Evolutionary conservation across 2,888 invertebrate species (phyloP), one percentile per base, ranked within the genome.

Genomic region (Baccha elongata): DNA sequence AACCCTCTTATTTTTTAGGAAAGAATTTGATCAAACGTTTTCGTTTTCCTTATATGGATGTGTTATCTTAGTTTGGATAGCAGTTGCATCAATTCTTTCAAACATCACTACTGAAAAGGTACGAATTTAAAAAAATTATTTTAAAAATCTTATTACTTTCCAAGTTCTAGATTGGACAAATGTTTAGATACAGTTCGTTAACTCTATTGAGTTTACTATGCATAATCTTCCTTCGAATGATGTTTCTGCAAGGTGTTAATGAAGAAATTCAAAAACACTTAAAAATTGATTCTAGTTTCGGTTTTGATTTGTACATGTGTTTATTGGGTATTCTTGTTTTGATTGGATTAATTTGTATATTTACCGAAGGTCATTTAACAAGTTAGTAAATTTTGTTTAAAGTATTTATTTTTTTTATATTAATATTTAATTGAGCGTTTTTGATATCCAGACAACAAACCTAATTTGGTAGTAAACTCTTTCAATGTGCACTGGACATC

Each of bases 301-400:
- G 2, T 0, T 21, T 10, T 17, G 10, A 37, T 1, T 13, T 37
- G 26, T 1, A 53, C 3, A 23, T 23, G 13, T 85, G 84, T 2
- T 8, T 73, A 2, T 2, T 74, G 0, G 68, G 86, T 0, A 58
- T 88, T 0, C 85, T 87, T 6, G 55, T 88, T 1, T 42, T 87
- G 92, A 94, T 2, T 93, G 96, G 60, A 92, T 92, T 23, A 91
- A 93, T 62, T 93, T 95, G 37, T 94, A 95, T 40, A 92, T 93
- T 21, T 93, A 93, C 86, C 93, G 94, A 52, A 93, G 94, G 17
- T 93, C 94, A 21, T 89, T 95, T 84, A 93, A 3, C 52, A 0
- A 15, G 88, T 87, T 52, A 78, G 85, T 80, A n/a, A n/a, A n/a
- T 29, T 5, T 4, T n/a, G n/a, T n/a, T n/a, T n/a, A n/a, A n/a